Evolutionary conservation across 1,140 invertebrate genomes (phyloP), one percentile per base, ranked within the genome.

Genomic region (Drosophila willistoni): DNA sequence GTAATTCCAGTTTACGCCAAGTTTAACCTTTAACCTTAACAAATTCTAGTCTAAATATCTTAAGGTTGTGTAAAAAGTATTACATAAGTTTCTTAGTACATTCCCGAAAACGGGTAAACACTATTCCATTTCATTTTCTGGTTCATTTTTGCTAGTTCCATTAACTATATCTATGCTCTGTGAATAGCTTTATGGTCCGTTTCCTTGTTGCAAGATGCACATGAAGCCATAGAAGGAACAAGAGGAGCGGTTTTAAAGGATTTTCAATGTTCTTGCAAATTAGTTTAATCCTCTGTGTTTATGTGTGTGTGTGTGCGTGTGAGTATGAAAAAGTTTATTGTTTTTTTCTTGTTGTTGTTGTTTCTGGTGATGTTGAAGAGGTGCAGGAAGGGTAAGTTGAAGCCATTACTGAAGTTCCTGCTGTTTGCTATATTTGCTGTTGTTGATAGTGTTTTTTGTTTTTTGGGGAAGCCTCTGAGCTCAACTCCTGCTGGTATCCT

Each of bases 201-300:
- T 14, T 47, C 14, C 5, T 51, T 51, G 17, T 22, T 12, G 44
- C 17, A 22, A 9, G 63, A 57, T 65, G 29, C 29, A 25, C 51
- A 60, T 63, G 25, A 22, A 39, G 44, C 13, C 42, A 29, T 14
- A 29, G 64, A 61, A 72, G 33, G 17, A 51, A 7, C 44, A 22
- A 9, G 17, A 22, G 44, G 9, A 59, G 74, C 75, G 77, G 65
- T 82, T 79, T 86, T 82, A 79, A 74, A 72, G 76, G 68, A 82
- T 77, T 82, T 86, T 87, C 83, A 81, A 86, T 86, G 76, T 82
- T 79, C 79, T 82, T 74, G 65, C 76, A 82, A 87, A 86, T 86
- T 87, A 86, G 83, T 86, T 87, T 79, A 85, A 74, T 72, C 62
- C 83, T 47, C 59, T 59, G 71, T 47, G 56, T 57, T 55, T 55